Evolutionary conservation across 2,797 vertebrate species (phyloP).

Genomic region (Percopsis omiscomaycus): DNA sequence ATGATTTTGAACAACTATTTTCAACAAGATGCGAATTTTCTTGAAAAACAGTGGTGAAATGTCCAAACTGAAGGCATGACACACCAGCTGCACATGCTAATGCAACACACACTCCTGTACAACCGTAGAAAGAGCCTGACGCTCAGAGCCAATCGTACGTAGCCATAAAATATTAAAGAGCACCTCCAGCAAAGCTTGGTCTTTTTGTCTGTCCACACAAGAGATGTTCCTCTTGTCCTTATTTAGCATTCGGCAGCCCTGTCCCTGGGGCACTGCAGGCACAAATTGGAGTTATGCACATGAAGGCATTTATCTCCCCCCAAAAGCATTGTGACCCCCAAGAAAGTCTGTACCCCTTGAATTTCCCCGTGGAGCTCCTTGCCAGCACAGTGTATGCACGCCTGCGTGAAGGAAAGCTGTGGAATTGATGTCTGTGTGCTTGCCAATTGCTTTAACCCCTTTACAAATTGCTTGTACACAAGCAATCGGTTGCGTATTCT

Average conservation of each 20-base stretch:
- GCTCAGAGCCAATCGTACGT: conserved; percentile 60
- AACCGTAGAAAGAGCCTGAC: conserved; percentile 24
- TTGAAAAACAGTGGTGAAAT: conserved; percentile 9
- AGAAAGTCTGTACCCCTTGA: too few relatives aligned
- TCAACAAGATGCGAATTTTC: background rate
- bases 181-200: conserved; percentile 62
- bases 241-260: conserved; percentile 62
- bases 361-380: too few relatives aligned
- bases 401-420: too few relatives aligned
- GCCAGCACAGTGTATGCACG: too few relatives aligned
- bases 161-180: conserved; percentile 74
- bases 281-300: conserved; percentile 34
- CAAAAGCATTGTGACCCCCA: too few relatives aligned
- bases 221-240: conserved; percentile 57
- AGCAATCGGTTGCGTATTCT: too few relatives aligned
- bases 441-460: too few relatives aligned
- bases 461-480: too few relatives aligned
- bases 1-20: background rate
- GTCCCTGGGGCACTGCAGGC: conserved; percentile 39
- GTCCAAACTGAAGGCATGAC: conserved; percentile 11
- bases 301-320: conserved; percentile 33
- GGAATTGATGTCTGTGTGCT: too few relatives aligned
- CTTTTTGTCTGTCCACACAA: conserved; percentile 62
- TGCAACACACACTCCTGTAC: conserved; percentile 49
- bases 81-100: conserved; percentile 32